A percentile compares a stretch with the other conserved stretches of the same genome.
These are phyloP conservation scores for Calameuta pallipes DNA, from an alignment of 2,888 invertebrate genomes.

Conservation along the genomic window DNA sequence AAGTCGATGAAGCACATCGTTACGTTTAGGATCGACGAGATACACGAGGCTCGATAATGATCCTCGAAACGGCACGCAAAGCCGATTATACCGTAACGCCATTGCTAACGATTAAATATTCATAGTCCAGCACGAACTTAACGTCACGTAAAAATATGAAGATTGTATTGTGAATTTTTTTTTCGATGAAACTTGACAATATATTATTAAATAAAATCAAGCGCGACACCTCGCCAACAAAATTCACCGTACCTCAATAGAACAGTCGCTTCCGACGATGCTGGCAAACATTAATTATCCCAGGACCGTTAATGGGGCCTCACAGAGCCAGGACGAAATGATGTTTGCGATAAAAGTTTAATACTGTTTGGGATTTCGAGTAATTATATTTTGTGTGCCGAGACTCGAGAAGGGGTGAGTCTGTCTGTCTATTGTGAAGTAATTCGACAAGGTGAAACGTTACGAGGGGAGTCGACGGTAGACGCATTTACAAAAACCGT, in stretches of 20 bases:
- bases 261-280: not conserved
- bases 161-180: constrained; percentile 42
- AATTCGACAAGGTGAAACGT: constrained; percentile 48
- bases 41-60: constrained; percentile 47
- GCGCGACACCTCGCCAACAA: not conserved
- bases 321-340: constrained; percentile 28
- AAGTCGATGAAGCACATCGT: not conserved
- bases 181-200: not conserved
- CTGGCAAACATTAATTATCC: constrained; percentile 50
- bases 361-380: constrained; percentile 58
- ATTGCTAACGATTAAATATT: constrained; percentile 44
- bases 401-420: constrained; percentile 17
- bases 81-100: constrained; percentile 32
- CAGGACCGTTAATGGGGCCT: constrained; percentile 39
- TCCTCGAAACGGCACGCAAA: constrained; percentile 39
- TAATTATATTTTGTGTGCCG: constrained; percentile 56
- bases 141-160: constrained; percentile 41
- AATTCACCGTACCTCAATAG: not conserved
- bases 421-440: constrained; percentile 44
- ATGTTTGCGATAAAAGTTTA: constrained; percentile 52
- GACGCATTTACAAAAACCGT: not conserved
- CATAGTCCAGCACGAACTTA: constrained; percentile 31
- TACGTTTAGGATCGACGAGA: constrained; percentile 36
- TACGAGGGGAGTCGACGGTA: constrained; percentile 28
- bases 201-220: not conserved